These are phyloP conservation scores for Aselliscus stoliczkanus DNA, from an alignment of 2,797 vertebrate genomes.

Conservation along the genomic window DNA sequence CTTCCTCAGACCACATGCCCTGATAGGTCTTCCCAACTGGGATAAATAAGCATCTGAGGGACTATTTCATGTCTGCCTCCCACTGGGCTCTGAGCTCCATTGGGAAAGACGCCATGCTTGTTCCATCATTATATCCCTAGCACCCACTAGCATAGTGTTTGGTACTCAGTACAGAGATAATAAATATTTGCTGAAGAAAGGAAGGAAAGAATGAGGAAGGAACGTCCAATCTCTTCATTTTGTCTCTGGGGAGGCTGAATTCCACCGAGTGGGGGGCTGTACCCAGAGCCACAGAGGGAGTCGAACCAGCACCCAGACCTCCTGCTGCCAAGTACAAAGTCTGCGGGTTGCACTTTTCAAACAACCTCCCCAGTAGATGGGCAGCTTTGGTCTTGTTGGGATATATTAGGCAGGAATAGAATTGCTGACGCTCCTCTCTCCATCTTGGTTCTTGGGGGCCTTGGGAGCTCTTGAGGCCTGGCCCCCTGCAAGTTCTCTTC, in stretches of 20 bases:
- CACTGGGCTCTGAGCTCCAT: rapidly evolving
- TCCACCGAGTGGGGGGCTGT: not conserved
- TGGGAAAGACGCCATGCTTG: not conserved
- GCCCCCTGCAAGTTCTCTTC: not conserved
- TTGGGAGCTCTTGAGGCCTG: not conserved
- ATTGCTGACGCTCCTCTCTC: not conserved
- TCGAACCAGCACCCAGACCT: not conserved
- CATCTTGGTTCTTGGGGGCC: not conserved
- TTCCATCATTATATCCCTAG: not conserved
- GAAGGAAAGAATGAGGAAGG: not conserved
- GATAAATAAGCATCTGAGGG: not conserved
- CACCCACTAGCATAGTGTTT: not conserved
- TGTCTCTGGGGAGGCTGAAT: not conserved
- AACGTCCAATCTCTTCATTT: not conserved
- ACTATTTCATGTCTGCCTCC: not conserved
- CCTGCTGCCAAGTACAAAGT: not conserved
- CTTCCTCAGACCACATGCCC: not conserved
- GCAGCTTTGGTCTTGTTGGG: not conserved
- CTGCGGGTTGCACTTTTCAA: not conserved
- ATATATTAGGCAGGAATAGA: not conserved
- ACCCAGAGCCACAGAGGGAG: not conserved
- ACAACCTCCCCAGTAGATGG: not conserved
- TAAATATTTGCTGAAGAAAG: not conserved
- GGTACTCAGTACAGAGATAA: rapidly evolving
- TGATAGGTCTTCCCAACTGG: not conserved